Evolutionary conservation across 2,113 vertebrate genomes (phyloP), one percentile per base, ranked within the genome.

Genomic region (Hylia prasina): DNA sequence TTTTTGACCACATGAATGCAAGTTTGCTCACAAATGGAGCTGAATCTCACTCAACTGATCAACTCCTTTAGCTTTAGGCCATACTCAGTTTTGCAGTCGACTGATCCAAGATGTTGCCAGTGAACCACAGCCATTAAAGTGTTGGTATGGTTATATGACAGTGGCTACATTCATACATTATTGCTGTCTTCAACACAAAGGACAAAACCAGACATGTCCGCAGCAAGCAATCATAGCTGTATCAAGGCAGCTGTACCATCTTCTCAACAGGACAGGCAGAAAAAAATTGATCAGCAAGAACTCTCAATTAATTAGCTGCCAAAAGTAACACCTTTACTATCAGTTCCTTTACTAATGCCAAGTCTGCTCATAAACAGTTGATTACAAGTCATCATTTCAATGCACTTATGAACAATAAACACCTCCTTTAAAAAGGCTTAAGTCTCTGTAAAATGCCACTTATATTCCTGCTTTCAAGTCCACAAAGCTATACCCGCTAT

Each of bases 121-220:
- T 15, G 27, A 88, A 66, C 2, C 48, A 8, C 17, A 53, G 63
- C 25, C 44, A 13, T 45, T 31, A 45, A 48, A 40, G 0, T 11
- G 42, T 10, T 27, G 7, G 22, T 68, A 42, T 8, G 12, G 50
- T 48, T 86, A 65, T 24, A 47, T 1, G 0, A 69, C 1, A 94
- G 42, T 7, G 30, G 14, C 10, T 72, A 64, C 79, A 70, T 77
- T 87, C 73, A 88, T 71, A 92, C 44, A 11, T 56, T 86, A 57
- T 6, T 50, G 28, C 42, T n/a, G 21, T 50, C 37, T 28, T 90
- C 79, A 92, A 57, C 23, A 57, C 20, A 79, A 82, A 84, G 51
- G 57, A 64, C 80, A 92, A 96, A 93, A 63, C 24, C 68, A 94
- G 87, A 82, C 68, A 45, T 25, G 73, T 30, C 44, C 71, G 60